Percentiles rank a stretch among this genome's conserved stretches.
Evolutionary conservation across 2,113 vertebrate genomes (phyloP).

Genomic region (Scomber japonicus): DNA sequence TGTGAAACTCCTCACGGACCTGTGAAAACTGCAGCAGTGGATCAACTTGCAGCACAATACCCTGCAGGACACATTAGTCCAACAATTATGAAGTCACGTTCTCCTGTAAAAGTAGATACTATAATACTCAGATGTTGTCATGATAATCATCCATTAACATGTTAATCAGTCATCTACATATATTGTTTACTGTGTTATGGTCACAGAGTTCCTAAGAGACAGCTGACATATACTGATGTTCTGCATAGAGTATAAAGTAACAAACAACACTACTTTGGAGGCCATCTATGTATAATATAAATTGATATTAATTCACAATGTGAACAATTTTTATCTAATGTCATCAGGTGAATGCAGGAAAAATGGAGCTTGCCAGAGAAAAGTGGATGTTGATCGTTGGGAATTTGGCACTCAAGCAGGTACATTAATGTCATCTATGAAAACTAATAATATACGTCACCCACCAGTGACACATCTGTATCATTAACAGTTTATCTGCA

Average conservation of each 20-base stretch:
- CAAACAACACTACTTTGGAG: too few relatives aligned
- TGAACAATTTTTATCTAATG: neutral
- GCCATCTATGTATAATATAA: too few relatives aligned
- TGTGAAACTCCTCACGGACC: constrained; percentile 66
- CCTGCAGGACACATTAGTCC: neutral
- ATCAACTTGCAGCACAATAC: neutral
- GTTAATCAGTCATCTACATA: too few relatives aligned
- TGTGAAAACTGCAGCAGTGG: constrained; percentile 40
- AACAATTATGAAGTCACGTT: neutral
- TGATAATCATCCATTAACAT: neutral
- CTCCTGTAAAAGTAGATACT: neutral
- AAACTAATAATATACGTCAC: neutral
- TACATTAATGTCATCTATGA: constrained; percentile 58
- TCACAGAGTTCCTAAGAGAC: too few relatives aligned
- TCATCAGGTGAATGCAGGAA: constrained; percentile 91
- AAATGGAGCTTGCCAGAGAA: constrained; percentile 87
- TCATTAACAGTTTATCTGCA: neutral
- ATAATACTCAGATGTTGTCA: neutral
- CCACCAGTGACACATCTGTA: neutral
- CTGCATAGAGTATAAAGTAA: too few relatives aligned
- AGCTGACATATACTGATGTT: too few relatives aligned
- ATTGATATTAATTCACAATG: neutral
- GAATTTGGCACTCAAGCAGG: constrained; percentile 95
- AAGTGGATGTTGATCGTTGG: constrained; percentile 89
- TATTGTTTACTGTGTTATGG: too few relatives aligned